Percentiles rank a stretch among this genome's conserved stretches.
Conservation (phyloP, 2,888 invertebrate genomes). For the Endomychus coccineus region DNA sequence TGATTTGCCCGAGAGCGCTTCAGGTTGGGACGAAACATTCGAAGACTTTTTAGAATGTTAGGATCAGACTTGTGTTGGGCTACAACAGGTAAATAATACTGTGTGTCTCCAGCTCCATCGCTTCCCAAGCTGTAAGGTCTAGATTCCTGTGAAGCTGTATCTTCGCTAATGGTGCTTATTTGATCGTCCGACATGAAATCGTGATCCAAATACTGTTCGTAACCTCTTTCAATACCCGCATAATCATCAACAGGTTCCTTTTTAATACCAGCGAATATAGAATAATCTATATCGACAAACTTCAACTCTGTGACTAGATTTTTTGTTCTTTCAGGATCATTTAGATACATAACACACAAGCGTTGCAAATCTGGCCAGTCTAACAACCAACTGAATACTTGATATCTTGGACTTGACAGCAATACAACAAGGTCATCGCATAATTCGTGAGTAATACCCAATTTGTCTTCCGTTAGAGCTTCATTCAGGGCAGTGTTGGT, state of each 20-base stretch:
- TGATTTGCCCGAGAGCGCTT: constrained; percentile 24
- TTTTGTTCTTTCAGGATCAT: constrained; percentile 53
- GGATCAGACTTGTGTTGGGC: constrained; percentile 42
- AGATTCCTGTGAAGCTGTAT: constrained; percentile 46
- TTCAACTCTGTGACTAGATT: constrained; percentile 65
- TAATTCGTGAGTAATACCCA: constrained; percentile 58
- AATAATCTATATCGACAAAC: constrained; percentile 65
- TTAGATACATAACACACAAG: constrained; percentile 52
- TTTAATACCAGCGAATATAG: constrained; percentile 49
- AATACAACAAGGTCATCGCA: constrained; percentile 66
- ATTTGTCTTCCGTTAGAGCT: constrained; percentile 49
- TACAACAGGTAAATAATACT: constrained; percentile 21
- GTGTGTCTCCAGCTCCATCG: constrained; percentile 37
- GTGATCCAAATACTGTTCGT: constrained; percentile 31
- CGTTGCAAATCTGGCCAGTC: constrained; percentile 51
- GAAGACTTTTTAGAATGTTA: constrained; percentile 46
- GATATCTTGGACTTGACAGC: constrained; percentile 62
- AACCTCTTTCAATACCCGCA: constrained; percentile 34
- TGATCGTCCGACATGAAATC: constrained; percentile 29
- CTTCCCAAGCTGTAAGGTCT: constrained; percentile 45
- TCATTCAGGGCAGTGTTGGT: constrained; percentile 42
- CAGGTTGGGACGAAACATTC: constrained; percentile 46
- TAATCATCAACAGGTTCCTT: constrained; percentile 49
- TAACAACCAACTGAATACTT: constrained; percentile 63
- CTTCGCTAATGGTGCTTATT: constrained; percentile 38